These are phyloP conservation scores for Caenorhabditis inopinata DNA, from an alignment of 1,140 invertebrate genomes.

Conservation along the genomic window DNA sequence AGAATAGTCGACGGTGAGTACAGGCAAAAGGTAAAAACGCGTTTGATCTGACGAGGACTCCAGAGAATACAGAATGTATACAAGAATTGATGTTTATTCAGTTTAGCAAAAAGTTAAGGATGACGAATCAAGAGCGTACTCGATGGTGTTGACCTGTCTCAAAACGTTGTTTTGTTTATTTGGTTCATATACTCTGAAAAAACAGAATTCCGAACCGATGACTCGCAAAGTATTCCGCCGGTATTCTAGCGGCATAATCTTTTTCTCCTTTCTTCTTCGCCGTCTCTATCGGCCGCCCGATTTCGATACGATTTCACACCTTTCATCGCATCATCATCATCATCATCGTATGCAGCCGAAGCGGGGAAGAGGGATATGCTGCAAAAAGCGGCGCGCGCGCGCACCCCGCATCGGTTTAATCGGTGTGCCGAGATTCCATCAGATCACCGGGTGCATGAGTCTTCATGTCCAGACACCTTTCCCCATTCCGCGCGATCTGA, in stretches of 20 bases:
- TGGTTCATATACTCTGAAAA: neutral
- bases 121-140: neutral
- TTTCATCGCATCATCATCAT: neutral
- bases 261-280: neutral
- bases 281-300: neutral
- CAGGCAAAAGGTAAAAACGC: no score
- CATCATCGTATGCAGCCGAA: neutral
- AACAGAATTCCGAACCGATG: neutral
- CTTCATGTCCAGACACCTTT: constrained; percentile 22
- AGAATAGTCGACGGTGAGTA: no score
- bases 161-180: neutral
- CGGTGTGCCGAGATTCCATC: constrained; percentile 25
- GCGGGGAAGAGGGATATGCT: no score
- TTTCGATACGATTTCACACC: constrained; percentile 30
- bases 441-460: constrained; percentile 24
- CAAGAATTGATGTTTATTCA: neutral
- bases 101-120: neutral
- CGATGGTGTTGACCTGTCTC: constrained; percentile 6
- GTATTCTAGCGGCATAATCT: neutral
- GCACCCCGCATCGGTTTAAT: neutral
- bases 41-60: no score
- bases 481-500: neutral
- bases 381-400: neutral
- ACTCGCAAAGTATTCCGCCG: neutral
- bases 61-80: no score